phyloP scores from a whole-genome alignment of 1,140 invertebrate species.

The Asbolus verrucosus region DNA sequence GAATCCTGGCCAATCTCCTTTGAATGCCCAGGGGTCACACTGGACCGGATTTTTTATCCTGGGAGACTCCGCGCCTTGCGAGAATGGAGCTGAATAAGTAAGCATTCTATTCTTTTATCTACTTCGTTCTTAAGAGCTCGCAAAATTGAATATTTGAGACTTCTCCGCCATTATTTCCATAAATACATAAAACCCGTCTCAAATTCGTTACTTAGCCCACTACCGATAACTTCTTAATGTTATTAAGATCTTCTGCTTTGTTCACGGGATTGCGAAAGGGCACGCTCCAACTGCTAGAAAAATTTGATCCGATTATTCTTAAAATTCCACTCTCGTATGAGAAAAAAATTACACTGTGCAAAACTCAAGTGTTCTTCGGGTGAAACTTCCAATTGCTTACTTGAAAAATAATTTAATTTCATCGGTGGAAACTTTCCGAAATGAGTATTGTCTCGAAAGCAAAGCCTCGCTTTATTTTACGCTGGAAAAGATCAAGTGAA shows the following conservation, averaged over 20 bases:
- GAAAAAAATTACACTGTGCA: constrained; percentile 1
- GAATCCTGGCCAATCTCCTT: constrained; percentile 48
- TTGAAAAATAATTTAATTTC: constrained; percentile 40
- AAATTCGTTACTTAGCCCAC: constrained; percentile 26
- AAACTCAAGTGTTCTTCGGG: constrained; percentile 20
- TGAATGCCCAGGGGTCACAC: constrained; percentile 51
- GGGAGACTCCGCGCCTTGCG: constrained; percentile 47
- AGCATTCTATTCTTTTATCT: constrained; percentile 49
- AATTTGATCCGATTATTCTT: constrained; percentile 5
- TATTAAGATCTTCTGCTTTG: constrained; percentile 16
- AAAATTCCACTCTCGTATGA: background rate
- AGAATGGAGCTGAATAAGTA: constrained; percentile 50
- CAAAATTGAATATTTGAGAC: constrained; percentile 43
- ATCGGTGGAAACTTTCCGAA: constrained; percentile 37
- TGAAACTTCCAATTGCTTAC: constrained; percentile 27
- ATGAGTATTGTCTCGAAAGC: constrained; percentile 47
- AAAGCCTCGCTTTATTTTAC: constrained; percentile 38
- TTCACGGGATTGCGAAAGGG: constrained; percentile 16
- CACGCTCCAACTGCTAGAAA: background rate
- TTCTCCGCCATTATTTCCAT: constrained; percentile 37
- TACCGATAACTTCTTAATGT: constrained; percentile 32
- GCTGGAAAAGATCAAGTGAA: constrained; percentile 52
- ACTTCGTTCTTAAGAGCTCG: constrained; percentile 43
- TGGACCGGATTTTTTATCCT: constrained; percentile 49
- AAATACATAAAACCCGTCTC: constrained; percentile 37